phyloP scores from a whole-genome alignment of 2,113 vertebrate species.

The Lagopus leucura region DNA sequence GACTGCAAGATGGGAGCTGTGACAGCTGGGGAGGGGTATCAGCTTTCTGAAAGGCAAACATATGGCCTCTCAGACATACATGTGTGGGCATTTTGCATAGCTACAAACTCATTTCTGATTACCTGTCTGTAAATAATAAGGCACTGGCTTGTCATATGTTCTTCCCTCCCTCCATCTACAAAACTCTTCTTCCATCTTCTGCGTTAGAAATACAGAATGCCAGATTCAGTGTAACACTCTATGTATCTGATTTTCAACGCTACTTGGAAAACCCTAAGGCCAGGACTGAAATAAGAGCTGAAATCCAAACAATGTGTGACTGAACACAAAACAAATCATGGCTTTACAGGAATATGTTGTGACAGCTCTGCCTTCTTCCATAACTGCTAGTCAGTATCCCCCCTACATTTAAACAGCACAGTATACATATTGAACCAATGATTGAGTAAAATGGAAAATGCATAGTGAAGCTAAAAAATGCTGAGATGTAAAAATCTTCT shows the following conservation, averaged over 20 bases:
- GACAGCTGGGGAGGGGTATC: fast-evolving
- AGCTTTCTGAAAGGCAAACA: not conserved
- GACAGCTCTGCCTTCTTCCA: constrained; percentile 66
- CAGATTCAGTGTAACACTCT: not conserved
- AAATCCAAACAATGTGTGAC: constrained; percentile 71
- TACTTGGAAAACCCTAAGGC: constrained; percentile 58
- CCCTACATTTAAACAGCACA: constrained; percentile 44
- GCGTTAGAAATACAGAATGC: not conserved
- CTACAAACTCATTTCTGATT: not conserved
- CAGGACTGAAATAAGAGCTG: constrained; percentile 67
- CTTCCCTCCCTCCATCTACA: not conserved
- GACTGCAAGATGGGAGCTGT: not conserved
- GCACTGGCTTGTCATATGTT: not conserved
- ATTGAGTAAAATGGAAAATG: not conserved
- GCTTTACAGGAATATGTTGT: constrained; percentile 63
- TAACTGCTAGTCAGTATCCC: constrained; percentile 47
- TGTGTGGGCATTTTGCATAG: not conserved
- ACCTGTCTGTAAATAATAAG: not conserved
- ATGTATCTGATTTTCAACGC: constrained; percentile 12
- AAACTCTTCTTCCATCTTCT: not conserved
- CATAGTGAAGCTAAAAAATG: constrained; percentile 20
- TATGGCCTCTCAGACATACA: not conserved
- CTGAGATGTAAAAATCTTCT: constrained; percentile 30
- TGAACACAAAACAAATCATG: constrained; percentile 72
- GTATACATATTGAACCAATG: constrained; percentile 62